These are phyloP conservation scores for Holacanthus passer DNA, from an alignment of 2,113 vertebrate genomes.

Conservation along the genomic window DNA sequence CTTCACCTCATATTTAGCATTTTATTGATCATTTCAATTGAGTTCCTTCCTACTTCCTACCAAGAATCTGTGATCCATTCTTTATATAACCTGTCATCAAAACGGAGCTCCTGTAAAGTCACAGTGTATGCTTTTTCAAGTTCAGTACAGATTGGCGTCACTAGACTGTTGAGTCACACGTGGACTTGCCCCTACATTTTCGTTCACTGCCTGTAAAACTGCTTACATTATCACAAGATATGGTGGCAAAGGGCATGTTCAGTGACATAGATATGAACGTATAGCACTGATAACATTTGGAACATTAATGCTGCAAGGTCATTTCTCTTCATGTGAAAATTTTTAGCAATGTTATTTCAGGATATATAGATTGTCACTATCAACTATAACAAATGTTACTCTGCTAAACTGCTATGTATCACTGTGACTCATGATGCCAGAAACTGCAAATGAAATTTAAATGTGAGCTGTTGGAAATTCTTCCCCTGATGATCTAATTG, in stretches of 20 bases:
- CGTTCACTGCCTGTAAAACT: too few relatives aligned
- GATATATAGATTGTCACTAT: neutral
- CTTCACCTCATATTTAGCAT: conserved; percentile 4
- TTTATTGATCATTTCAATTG: neutral
- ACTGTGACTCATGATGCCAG: neutral
- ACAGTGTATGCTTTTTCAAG: neutral
- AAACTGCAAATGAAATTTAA: conserved; percentile 3
- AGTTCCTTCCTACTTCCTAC: too few relatives aligned
- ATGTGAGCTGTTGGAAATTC: neutral
- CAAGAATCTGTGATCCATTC: neutral
- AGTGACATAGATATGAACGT: neutral
- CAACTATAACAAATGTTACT: neutral
- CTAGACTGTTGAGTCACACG: too few relatives aligned
- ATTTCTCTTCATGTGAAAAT: neutral
- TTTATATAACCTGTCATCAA: neutral
- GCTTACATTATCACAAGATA: too few relatives aligned
- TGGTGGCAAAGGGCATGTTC: neutral
- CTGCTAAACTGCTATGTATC: too few relatives aligned
- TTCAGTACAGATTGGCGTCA: neutral
- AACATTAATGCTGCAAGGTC: neutral
- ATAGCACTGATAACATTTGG: neutral
- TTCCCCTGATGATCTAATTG: neutral
- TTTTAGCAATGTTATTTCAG: neutral
- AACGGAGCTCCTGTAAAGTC: neutral
- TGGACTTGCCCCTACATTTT: too few relatives aligned